Conservation (phyloP, 2,888 invertebrate genomes). For the Ectemnius lituratus region DNA sequence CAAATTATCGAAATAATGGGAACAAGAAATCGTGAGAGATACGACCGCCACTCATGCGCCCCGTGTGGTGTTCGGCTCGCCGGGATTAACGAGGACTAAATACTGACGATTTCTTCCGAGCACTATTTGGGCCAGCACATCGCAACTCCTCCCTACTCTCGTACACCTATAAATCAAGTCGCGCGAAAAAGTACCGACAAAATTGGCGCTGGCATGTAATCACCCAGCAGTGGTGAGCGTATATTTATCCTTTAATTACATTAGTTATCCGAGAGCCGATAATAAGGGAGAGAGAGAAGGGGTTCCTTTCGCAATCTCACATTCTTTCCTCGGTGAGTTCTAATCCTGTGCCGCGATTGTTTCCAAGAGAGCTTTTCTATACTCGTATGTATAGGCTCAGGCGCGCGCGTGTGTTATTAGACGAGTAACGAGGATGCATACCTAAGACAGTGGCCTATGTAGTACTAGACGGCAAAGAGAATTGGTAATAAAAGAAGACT, state of each 20-base stretch:
- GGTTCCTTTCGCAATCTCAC: conserved; percentile 20
- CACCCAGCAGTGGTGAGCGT: conserved; percentile 9
- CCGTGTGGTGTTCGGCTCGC: not conserved
- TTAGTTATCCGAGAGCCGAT: conserved; percentile 26
- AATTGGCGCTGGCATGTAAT: conserved; percentile 29
- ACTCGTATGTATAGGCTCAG: too few relatives aligned
- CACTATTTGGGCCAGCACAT: conserved; percentile 9
- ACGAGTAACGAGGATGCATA: not conserved
- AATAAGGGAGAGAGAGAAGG: conserved; percentile 19
- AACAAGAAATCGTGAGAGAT: conserved; percentile 47
- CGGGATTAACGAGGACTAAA: conserved; percentile 46
- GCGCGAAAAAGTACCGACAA: conserved; percentile 17
- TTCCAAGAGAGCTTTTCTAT: conserved; percentile 8
- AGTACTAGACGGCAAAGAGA: conserved; percentile 7
- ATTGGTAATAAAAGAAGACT: conserved; percentile 38
- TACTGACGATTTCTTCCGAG: conserved; percentile 32
- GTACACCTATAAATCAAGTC: conserved; percentile 14
- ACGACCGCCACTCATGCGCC: not conserved
- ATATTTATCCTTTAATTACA: conserved; percentile 26
- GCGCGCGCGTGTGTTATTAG: not conserved
- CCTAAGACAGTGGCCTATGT: conserved; percentile 3
- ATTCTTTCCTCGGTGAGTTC: not conserved
- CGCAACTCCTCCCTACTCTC: conserved; percentile 5
- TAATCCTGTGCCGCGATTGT: not conserved
- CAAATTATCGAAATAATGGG: conserved; percentile 58